Conservation (phyloP, 2,888 invertebrate genomes). For the Operophtera brumata region DNA sequence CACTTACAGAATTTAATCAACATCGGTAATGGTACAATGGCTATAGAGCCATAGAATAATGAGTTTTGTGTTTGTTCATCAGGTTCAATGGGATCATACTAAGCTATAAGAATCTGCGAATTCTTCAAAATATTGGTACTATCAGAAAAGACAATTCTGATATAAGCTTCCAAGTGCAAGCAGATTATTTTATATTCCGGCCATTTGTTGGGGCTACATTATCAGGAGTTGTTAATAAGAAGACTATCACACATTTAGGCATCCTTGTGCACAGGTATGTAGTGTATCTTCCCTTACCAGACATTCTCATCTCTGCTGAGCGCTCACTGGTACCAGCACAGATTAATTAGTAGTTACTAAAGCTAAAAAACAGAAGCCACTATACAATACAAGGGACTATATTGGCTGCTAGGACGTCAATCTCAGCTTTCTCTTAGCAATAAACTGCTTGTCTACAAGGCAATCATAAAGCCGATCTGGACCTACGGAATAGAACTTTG, state of each 20-base stretch:
- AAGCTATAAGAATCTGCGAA: conserved; percentile 83
- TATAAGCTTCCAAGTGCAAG: conserved; percentile 84
- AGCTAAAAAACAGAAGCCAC: no score
- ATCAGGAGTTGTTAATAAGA: conserved; percentile 84
- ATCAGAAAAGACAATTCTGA: conserved; percentile 83
- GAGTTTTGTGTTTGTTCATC: conserved; percentile 41
- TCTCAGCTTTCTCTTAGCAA: no score
- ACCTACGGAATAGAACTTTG: no score
- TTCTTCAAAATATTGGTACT: conserved; percentile 79
- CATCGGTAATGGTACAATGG: no score
- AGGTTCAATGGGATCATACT: conserved; percentile 85
- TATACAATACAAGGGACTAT: no score
- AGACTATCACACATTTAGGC: conserved; percentile 83
- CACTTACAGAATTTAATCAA: no score
- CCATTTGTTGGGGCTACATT: conserved; percentile 82
- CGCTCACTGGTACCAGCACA: no score
- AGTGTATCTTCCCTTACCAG: background rate
- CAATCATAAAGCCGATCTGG: no score
- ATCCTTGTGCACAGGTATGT: conserved; percentile 83
- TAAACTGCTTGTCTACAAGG: no score
- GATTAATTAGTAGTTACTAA: no score
- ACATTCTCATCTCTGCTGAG: background rate
- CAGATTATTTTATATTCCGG: conserved; percentile 84
- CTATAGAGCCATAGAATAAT: no score
- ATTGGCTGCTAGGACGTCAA: no score